Conservation (phyloP, 1,140 invertebrate species). For the Zophobas morio region DNA sequence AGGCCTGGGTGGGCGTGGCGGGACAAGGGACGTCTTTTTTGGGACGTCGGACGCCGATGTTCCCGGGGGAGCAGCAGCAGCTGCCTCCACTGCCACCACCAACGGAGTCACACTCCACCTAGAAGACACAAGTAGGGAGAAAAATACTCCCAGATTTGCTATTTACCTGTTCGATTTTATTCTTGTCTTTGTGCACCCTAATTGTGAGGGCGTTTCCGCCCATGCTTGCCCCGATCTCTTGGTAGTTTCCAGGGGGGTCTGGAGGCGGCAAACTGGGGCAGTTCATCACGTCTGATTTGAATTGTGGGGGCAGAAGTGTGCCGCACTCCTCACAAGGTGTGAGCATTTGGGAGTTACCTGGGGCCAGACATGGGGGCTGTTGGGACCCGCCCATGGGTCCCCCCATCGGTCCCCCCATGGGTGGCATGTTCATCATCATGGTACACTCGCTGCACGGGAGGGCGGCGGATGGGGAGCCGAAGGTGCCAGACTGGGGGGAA, state of each 20-base stretch:
- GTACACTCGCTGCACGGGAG: constrained; percentile 20
- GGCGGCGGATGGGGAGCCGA: background rate
- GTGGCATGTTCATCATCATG: constrained; percentile 4
- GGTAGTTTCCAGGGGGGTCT: constrained; percentile 60
- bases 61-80: constrained; percentile 37
- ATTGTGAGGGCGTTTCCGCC: constrained; percentile 67
- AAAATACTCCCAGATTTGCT: constrained; percentile 32
- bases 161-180: constrained; percentile 58
- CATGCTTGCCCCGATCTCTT: constrained; percentile 66
- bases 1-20: constrained; percentile 7
- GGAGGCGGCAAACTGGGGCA: constrained; percentile 23
- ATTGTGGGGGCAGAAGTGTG: constrained; percentile 43
- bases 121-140: background rate
- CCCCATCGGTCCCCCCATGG: too few relatives aligned
- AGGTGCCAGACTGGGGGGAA: constrained; percentile 12
- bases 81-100: background rate
- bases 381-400: background rate
- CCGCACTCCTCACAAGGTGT: constrained; percentile 62
- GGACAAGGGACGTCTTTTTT: constrained; percentile 27
- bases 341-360: constrained; percentile 6
- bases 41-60: constrained; percentile 6
- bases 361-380: constrained; percentile 1
- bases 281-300: background rate
- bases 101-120: constrained; percentile 6
- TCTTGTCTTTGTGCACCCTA: constrained; percentile 65